phyloP scores from a whole-genome alignment of 1,140 invertebrate species.

The Chlorops oryzae region DNA sequence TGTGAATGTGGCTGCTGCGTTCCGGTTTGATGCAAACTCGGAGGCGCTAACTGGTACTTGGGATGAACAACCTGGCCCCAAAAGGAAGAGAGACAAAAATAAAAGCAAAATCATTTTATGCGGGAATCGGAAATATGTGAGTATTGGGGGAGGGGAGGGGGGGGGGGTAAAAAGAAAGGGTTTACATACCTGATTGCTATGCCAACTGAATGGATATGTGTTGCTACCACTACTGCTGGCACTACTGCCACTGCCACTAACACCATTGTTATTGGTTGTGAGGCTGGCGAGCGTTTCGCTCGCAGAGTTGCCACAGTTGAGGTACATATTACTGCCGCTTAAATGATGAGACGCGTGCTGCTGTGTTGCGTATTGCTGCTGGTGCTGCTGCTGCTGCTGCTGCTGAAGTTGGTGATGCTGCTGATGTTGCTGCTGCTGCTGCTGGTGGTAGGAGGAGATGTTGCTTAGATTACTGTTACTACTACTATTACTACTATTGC shows the following conservation, averaged over 20 bases:
- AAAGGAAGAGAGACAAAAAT: too few species aligned
- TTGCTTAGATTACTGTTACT: constrained; percentile 42
- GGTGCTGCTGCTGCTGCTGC: constrained; percentile 29
- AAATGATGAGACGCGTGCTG: constrained; percentile 28
- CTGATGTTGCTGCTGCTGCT: constrained; percentile 25
- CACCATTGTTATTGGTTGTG: constrained; percentile 23
- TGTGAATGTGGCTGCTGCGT: neutral
- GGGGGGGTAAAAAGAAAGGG: too few species aligned
- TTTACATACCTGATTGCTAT: too few species aligned
- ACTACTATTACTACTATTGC: constrained; percentile 24
- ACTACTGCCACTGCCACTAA: neutral
- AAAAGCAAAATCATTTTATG: too few species aligned
- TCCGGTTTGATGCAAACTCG: neutral
- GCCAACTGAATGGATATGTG: constrained; percentile 20
- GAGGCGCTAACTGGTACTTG: too few species aligned
- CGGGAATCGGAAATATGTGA: too few species aligned
- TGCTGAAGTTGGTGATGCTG: constrained; percentile 14
- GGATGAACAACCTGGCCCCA: too few species aligned
- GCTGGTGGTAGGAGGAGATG: constrained; percentile 32
- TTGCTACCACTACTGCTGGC: constrained; percentile 29
- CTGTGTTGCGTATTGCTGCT: constrained; percentile 35
- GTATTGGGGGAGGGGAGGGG: too few species aligned
- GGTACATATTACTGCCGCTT: constrained; percentile 25
- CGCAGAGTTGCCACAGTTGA: too few species aligned
- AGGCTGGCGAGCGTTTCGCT: too few species aligned